Conservation (phyloP, 2,888 invertebrate genomes). For the Nemurella pictetii region DNA sequence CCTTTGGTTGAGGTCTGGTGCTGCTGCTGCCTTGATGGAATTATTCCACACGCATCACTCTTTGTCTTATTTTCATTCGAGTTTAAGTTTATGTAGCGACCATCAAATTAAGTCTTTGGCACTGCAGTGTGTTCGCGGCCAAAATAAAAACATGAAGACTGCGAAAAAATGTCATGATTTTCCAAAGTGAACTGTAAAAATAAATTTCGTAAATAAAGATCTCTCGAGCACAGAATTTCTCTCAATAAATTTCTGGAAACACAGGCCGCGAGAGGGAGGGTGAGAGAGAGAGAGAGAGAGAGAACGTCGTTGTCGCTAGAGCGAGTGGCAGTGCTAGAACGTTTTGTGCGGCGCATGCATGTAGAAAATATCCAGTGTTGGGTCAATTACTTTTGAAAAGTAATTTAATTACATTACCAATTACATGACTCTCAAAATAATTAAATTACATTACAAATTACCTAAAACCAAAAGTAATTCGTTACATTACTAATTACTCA, state of each 20-base stretch:
- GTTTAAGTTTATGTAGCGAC: neutral
- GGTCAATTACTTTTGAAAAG: too few species aligned
- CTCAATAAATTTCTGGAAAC: conserved; percentile 4
- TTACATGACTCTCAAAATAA: too few species aligned
- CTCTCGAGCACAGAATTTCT: conserved; percentile 1
- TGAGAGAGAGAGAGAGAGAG: too few species aligned
- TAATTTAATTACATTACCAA: too few species aligned
- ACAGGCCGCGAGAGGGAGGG: neutral
- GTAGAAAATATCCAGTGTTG: too few species aligned
- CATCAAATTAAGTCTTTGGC: neutral
- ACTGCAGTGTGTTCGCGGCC: neutral
- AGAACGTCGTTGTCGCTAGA: too few species aligned
- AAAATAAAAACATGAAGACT: neutral
- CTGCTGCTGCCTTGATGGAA: too few species aligned
- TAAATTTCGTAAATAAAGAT: conserved; percentile 19
- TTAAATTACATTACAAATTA: too few species aligned
- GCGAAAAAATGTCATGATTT: conserved; percentile 12
- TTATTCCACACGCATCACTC: neutral
- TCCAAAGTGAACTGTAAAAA: conserved; percentile 18
- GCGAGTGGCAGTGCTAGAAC: neutral
- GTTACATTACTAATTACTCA: too few species aligned
- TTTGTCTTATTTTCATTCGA: neutral
- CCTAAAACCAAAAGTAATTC: too few species aligned
- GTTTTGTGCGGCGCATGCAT: neutral
- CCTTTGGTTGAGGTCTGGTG: too few species aligned